Conservation (phyloP, 2,888 invertebrate species). For the Diplazon laetatorius region DNA sequence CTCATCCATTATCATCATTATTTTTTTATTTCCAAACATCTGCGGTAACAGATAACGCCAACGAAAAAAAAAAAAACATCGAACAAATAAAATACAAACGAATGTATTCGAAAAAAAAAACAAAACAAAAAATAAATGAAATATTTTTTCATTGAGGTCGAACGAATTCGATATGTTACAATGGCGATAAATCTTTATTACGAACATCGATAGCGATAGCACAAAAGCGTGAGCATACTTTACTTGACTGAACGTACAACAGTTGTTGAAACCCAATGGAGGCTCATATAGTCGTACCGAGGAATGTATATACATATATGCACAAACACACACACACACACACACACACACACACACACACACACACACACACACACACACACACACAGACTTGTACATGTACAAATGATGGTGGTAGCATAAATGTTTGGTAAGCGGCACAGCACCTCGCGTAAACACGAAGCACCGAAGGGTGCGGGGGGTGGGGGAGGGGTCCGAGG, state of each 20-base stretch:
- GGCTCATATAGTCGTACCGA: slow-evolving; percentile 40
- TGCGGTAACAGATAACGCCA: too few relatives aligned
- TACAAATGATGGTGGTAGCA: slow-evolving; percentile 38
- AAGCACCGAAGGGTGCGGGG: slow-evolving; percentile 17
- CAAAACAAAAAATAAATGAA: background rate
- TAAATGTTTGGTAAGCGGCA: slow-evolving; percentile 58
- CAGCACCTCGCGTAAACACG: slow-evolving; percentile 47
- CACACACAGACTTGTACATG: too few relatives aligned
- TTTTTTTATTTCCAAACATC: too few relatives aligned
- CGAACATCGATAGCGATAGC: slow-evolving; percentile 35
- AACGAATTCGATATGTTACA: slow-evolving; percentile 28
- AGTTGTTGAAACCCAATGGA: slow-evolving; percentile 44
- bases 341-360: too few relatives aligned
- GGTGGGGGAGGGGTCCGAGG: background rate
- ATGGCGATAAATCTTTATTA: slow-evolving; percentile 46
- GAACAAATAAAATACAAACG: too few relatives aligned
- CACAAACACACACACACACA: too few relatives aligned
- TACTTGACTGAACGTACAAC: slow-evolving; percentile 34
- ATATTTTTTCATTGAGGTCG: slow-evolving; percentile 12
- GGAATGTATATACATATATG: slow-evolving; percentile 14
- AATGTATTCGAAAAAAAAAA: too few relatives aligned
- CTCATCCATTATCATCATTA: too few relatives aligned
- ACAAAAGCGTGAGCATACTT: slow-evolving; percentile 45
- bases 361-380: too few relatives aligned
- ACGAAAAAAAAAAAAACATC: too few relatives aligned